These are phyloP conservation scores for Cyclargus thomasi DNA, from an alignment of 1,140 invertebrate species.

Conservation along the genomic window DNA sequence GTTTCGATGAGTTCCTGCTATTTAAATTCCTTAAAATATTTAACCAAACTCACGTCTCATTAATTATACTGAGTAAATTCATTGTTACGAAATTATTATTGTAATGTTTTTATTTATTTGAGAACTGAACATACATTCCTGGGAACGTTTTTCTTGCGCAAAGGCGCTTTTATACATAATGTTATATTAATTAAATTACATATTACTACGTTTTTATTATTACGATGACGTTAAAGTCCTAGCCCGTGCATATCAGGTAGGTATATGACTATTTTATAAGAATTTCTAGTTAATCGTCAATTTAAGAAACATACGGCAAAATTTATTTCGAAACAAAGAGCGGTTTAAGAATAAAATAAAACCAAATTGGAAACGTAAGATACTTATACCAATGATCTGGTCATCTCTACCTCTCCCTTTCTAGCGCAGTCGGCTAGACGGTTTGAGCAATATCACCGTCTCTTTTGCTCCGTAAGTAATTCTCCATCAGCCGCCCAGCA, in stretches of 20 bases:
- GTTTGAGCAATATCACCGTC: conserved; percentile 23
- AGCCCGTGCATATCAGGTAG: background rate
- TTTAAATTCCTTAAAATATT: background rate
- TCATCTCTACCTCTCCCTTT: conserved; percentile 29
- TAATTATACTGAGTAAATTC: background rate
- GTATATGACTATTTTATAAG: background rate
- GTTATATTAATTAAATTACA: background rate
- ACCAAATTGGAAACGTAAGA: conserved; percentile 19
- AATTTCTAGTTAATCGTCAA: background rate
- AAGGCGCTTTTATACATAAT: background rate
- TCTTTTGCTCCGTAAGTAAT: conserved; percentile 25
- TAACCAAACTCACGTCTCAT: background rate
- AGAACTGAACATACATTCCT: background rate
- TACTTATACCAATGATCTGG: conserved; percentile 24
- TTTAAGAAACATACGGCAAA: background rate
- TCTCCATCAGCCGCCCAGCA: background rate
- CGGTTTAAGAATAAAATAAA: conserved; percentile 18
- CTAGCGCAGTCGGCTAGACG: conserved; percentile 23
- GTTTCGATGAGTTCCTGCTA: background rate
- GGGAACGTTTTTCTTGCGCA: background rate
- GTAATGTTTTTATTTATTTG: background rate
- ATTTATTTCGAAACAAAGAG: conserved; percentile 22
- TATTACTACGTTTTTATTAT: background rate
- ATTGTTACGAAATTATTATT: conserved; percentile 1
- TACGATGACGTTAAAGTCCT: too few species aligned